phyloP scores from a whole-genome alignment of 2,888 invertebrate species.

The Agonum fuliginosum region DNA sequence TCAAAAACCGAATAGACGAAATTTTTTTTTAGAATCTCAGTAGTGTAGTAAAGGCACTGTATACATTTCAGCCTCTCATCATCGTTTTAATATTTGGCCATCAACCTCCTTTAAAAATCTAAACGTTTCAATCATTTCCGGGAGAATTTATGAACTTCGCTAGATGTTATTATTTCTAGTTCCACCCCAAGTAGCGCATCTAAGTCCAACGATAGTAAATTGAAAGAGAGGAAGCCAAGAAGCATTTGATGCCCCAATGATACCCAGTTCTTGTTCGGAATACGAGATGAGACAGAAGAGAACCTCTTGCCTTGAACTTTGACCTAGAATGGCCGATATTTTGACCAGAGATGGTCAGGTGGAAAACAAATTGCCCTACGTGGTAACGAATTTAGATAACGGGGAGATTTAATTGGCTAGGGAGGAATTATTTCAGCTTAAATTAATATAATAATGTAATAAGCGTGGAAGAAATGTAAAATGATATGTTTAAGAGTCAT shows the following conservation, averaged over 20 bases:
- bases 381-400: too few species aligned
- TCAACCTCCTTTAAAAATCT: neutral
- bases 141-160: too few species aligned
- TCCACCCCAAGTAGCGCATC: neutral
- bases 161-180: constrained; percentile 26
- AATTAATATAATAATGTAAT: too few species aligned
- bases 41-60: too few species aligned
- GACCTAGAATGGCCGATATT: neutral
- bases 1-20: too few species aligned
- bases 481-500: neutral
- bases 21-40: too few species aligned
- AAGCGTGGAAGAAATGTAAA: too few species aligned
- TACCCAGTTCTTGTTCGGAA: constrained; percentile 1
- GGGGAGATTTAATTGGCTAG: too few species aligned
- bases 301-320: neutral
- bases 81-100: too few species aligned
- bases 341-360: neutral
- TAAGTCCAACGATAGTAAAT: constrained; percentile 21
- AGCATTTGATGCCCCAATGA: constrained; percentile 34
- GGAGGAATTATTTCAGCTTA: too few species aligned
- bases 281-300: neutral
- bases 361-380: too few species aligned
- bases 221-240: constrained; percentile 19
- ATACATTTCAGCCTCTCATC: too few species aligned
- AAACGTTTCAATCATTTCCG: neutral